Conservation (phyloP, 1,140 invertebrate species). For the Melitaea cinxia region DNA sequence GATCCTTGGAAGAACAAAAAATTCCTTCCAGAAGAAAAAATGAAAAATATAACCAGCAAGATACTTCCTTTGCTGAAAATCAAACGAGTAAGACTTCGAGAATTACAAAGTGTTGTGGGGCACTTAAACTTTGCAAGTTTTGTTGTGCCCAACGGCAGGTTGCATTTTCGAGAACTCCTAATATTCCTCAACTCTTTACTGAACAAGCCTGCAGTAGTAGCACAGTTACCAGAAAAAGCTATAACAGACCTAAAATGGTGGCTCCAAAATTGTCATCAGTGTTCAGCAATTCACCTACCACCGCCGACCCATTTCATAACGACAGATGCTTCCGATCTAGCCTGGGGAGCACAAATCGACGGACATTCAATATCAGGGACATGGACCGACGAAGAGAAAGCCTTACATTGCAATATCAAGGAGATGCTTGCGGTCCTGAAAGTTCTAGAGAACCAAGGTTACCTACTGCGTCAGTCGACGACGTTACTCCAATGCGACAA, state of each 20-base stretch:
- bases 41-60: not conserved
- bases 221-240: not conserved
- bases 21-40: conserved; percentile 8
- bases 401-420: conserved; percentile 52
- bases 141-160: conserved; percentile 21
- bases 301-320: conserved; percentile 23
- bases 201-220: not conserved
- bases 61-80: not conserved
- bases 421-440: conserved; percentile 48
- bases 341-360: conserved; percentile 35
- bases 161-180: conserved; percentile 22
- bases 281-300: conserved; percentile 23
- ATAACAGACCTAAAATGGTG: conserved; percentile 28
- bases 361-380: conserved; percentile 13
- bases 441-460: conserved; percentile 35
- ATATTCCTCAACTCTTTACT: too few relatives aligned
- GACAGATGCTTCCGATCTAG: conserved; percentile 33
- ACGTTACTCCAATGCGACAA: conserved; percentile 60
- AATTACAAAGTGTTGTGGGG: conserved; percentile 26
- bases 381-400: conserved; percentile 31
- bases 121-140: conserved; percentile 35
- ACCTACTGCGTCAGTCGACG: conserved; percentile 9
- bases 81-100: not conserved
- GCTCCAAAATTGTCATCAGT: conserved; percentile 6
- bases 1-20: conserved; percentile 16